Conservation (phyloP, 2,113 vertebrate genomes). For the Odontesthes bonariensis region DNA sequence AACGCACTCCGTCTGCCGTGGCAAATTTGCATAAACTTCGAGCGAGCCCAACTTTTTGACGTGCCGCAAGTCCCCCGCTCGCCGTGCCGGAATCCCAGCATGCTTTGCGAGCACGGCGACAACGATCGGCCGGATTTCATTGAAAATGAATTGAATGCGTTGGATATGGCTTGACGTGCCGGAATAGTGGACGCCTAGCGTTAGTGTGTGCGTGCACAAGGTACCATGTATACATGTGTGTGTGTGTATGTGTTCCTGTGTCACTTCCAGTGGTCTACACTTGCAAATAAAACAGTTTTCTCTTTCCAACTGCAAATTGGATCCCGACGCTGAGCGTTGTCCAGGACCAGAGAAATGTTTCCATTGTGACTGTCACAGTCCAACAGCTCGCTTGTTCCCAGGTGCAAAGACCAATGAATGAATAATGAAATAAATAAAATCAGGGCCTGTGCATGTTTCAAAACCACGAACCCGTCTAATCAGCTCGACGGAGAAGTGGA, state of each 20-base stretch:
- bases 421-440: conserved; percentile 81
- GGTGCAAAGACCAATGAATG: conserved; percentile 71
- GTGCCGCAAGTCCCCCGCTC: too few relatives aligned
- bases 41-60: too few relatives aligned
- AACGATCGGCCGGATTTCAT: too few relatives aligned
- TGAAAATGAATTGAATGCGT: too few relatives aligned
- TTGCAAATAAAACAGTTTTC: conserved; percentile 68
- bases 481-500: conserved; percentile 67
- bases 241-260: conserved; percentile 18
- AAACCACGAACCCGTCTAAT: conserved; percentile 79
- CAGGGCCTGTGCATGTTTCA: conserved; percentile 67
- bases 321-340: conserved; percentile 54
- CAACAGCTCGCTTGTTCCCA: conserved; percentile 58
- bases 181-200: too few relatives aligned
- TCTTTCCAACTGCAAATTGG: conserved; percentile 75
- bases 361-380: conserved; percentile 67
- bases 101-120: too few relatives aligned
- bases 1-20: too few relatives aligned
- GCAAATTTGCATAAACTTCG: too few relatives aligned
- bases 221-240: not conserved
- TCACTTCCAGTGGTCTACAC: conserved; percentile 50
- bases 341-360: conserved; percentile 60
- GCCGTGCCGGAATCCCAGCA: too few relatives aligned
- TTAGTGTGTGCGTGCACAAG: not conserved
- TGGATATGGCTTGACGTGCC: too few relatives aligned